Evolutionary conservation across 30 jellyfish, hydroid and myxozoan genomes (phyloP), one percentile per base, ranked within the genome.

Genomic region (Catostylus mosaicus): DNA sequence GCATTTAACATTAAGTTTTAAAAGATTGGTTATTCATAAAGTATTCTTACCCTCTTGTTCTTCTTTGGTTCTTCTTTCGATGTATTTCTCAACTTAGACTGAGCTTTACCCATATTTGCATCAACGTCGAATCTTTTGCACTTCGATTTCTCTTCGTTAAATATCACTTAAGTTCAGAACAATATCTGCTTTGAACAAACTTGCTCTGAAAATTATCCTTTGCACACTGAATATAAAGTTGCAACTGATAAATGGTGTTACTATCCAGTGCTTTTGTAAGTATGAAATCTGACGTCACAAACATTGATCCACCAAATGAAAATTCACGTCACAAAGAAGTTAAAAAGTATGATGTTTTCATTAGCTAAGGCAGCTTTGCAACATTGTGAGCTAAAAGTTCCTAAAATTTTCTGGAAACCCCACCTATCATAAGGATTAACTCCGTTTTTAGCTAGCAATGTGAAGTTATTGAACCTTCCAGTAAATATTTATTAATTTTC

Each of bases 271-370:
- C 26, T 7, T 52, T 52, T 52, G 19, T 52, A 52, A 3, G 19
- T 20, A 4, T 52, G 67, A 11, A 52, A 52, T 52, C 30, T 52
- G 23, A n/a, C 67, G 67, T 52, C 67, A 52, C 67, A 52, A 52
- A 10, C 67, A 52, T 16, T 20, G 3, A 14, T 7, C 11, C 54
- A 40, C 54, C 7, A 14, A 40, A 40, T 40, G 7, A 40, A 5
- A 5, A 40, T 5, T 5, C 14, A 14, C 7, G 54, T 40, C 14
- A 14, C 7, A n/a, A n/a, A n/a, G n/a, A n/a, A n/a, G n/a, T n/a
- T n/a, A n/a, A n/a, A n/a, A n/a, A n/a, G n/a, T n/a, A n/a, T n/a
- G n/a, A n/a, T n/a, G n/a, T n/a, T n/a, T n/a, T n/a, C n/a, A n/a
- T n/a, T n/a, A n/a, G n/a, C n/a, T n/a, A n/a, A n/a, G n/a, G n/a